A percentile compares a stretch with the other conserved stretches of the same genome.
Evolutionary conservation across 2,113 vertebrate species (phyloP).

Genomic region (Halcyon senegalensis): DNA sequence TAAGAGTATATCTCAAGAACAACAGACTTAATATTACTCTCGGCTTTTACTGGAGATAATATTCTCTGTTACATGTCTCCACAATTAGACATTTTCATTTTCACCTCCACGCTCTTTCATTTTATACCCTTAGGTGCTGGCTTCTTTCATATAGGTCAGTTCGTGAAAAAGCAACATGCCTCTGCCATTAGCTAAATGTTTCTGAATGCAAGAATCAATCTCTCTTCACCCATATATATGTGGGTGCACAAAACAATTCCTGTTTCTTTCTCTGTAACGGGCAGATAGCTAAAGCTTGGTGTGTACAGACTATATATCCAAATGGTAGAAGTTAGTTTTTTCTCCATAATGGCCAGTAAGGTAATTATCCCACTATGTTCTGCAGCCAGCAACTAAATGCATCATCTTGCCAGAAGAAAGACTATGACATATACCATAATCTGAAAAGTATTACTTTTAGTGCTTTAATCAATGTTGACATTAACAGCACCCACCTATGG

Average conservation of each 20-base stretch:
- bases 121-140: background rate
- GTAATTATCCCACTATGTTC: slow-evolving; percentile 66
- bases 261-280: background rate
- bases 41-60: background rate
- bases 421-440: slow-evolving; percentile 18
- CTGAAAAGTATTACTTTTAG: slow-evolving; percentile 48
- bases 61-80: background rate
- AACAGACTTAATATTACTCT: background rate
- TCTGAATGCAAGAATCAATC: background rate
- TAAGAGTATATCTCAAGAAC: background rate
- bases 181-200: background rate
- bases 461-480: slow-evolving; percentile 73
- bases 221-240: background rate
- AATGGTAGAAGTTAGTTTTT: background rate
- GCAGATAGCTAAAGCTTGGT: background rate
- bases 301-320: background rate
- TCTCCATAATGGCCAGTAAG: slow-evolving; percentile 42
- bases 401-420: slow-evolving; percentile 47
- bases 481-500: background rate
- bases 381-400: slow-evolving; percentile 43
- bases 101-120: background rate
- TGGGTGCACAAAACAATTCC: background rate
- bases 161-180: background rate
- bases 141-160: background rate
- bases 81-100: slow-evolving; percentile 7